phyloP scores from a whole-genome alignment of 2,797 vertebrate genomes.

The Xerus rutilus region DNA sequence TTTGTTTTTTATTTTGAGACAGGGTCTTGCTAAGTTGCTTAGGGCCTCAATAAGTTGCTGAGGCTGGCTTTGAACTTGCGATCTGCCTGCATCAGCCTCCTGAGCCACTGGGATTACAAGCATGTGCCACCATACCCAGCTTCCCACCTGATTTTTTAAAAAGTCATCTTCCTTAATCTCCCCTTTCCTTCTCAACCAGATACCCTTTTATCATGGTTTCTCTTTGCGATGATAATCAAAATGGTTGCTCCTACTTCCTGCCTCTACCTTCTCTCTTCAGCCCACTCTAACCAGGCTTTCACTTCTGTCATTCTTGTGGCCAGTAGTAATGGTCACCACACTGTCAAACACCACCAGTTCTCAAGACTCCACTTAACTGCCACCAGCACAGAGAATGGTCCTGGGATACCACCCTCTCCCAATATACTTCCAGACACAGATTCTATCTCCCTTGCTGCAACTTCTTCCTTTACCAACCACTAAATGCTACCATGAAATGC shows the following conservation, averaged over 20 bases:
- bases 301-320: neutral
- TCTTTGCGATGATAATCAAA: conserved; percentile 18
- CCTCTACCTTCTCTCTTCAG: conserved; percentile 29
- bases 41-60: too few species aligned
- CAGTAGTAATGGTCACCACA: neutral
- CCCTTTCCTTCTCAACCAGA: neutral
- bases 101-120: too few species aligned
- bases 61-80: too few species aligned
- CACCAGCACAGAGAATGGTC: too few species aligned
- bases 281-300: neutral
- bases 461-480: neutral
- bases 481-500: neutral
- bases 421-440: neutral
- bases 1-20: too few species aligned
- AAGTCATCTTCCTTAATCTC: neutral
- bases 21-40: too few species aligned
- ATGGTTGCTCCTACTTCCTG: neutral
- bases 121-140: too few species aligned
- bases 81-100: too few species aligned
- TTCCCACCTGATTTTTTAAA: neutral
- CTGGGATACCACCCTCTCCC: neutral
- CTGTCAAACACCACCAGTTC: neutral
- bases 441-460: neutral
- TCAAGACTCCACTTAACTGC: neutral
- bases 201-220: conserved; percentile 11